phyloP scores from a whole-genome alignment of 2,797 vertebrate species.

The Acanthurus leucopareius region DNA sequence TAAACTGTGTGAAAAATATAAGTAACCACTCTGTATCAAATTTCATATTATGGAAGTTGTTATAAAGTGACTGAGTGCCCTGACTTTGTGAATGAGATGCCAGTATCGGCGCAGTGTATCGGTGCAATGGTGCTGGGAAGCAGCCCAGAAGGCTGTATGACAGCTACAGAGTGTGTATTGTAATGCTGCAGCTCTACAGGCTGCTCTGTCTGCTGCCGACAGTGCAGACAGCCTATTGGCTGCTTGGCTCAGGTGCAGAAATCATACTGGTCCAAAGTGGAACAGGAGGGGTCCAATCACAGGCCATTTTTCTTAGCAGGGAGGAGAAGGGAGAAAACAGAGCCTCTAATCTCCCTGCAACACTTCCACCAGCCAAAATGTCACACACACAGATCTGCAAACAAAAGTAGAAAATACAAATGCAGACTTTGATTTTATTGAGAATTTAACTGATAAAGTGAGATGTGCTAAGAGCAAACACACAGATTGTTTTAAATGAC shows the following conservation, averaged over 20 bases:
- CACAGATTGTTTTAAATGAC: conserved; percentile 10
- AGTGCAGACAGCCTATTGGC: conserved; percentile 53
- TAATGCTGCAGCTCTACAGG: conserved; percentile 32
- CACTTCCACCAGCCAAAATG: conserved; percentile 10
- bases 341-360: conserved; percentile 19
- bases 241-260: conserved; percentile 65
- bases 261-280: conserved; percentile 48
- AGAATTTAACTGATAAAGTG: conserved; percentile 1
- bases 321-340: conserved; percentile 4
- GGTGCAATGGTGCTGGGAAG: conserved; percentile 15
- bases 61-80: neutral
- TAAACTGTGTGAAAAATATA: neutral
- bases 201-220: conserved; percentile 7
- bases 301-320: conserved; percentile 13
- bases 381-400: conserved; percentile 7
- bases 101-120: conserved; percentile 4
- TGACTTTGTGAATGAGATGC: conserved; percentile 24
- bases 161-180: conserved; percentile 45
- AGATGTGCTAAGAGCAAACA: conserved; percentile 2
- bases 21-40: neutral
- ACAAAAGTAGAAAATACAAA: conserved; percentile 9
- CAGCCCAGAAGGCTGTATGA: conserved; percentile 24
- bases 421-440: neutral
- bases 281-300: conserved; percentile 62
- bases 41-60: neutral